Percentiles rank a stretch among this genome's conserved stretches.
These are phyloP conservation scores for Garra rufa DNA, from an alignment of 2,113 vertebrate genomes.

Conservation along the genomic window DNA sequence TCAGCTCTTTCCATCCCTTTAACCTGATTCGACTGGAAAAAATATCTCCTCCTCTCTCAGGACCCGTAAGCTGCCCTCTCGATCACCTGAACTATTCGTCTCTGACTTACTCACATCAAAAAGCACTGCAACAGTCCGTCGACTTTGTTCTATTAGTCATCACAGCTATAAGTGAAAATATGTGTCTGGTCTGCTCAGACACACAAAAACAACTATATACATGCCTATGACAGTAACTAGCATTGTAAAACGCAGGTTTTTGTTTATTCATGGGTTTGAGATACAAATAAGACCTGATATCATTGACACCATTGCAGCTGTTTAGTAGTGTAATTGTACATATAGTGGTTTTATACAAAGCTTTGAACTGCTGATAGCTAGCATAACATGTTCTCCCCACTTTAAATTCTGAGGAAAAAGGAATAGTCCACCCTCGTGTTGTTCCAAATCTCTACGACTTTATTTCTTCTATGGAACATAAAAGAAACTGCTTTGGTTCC, in stretches of 20 bases:
- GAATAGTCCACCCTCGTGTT: background rate
- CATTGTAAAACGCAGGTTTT: background rate
- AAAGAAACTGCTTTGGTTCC: background rate
- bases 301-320: constrained; percentile 1
- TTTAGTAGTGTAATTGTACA: constrained; percentile 26
- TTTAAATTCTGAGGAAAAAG: background rate
- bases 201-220: background rate
- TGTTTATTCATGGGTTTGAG: constrained; percentile 3
- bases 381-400: background rate
- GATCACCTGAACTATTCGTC: constrained; percentile 51
- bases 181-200: background rate
- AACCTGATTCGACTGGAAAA: constrained; percentile 58
- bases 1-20: constrained; percentile 43
- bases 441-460: background rate
- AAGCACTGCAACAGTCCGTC: constrained; percentile 19
- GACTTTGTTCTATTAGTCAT: background rate
- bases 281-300: background rate
- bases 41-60: constrained; percentile 52
- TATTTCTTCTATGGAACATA: background rate
- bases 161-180: constrained; percentile 2
- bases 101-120: constrained; percentile 44
- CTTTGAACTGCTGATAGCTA: constrained; percentile 29
- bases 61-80: constrained; percentile 45
- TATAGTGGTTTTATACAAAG: constrained; percentile 20
- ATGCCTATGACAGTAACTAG: background rate